Evolutionary conservation across 2,113 vertebrate genomes (phyloP).

Genomic region (Odocoileus hemionus): DNA sequence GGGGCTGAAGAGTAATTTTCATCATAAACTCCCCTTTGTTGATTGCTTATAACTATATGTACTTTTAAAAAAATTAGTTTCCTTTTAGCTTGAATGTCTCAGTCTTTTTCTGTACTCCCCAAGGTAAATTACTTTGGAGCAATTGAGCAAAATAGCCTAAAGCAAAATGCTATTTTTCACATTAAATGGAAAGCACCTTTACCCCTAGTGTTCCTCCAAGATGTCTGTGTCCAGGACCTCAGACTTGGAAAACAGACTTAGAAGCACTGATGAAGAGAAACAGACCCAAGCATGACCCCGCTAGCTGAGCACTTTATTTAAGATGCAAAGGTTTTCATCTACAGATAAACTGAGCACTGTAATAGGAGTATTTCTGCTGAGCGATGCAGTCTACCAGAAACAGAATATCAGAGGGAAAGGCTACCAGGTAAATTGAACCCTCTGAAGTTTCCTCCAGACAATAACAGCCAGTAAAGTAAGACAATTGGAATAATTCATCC

Average conservation of each 20-base stretch:
- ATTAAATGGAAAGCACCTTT: conserved; percentile 10
- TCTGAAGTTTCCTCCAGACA: conserved; percentile 4
- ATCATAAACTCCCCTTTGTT: conserved; percentile 8
- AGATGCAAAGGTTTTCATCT: conserved; percentile 47
- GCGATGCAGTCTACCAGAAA: conserved; percentile 29
- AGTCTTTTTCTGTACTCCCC: not conserved
- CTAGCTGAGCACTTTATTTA: conserved; percentile 45
- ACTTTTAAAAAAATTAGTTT: not conserved
- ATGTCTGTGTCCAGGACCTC: not conserved
- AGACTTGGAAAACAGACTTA: conserved; percentile 28
- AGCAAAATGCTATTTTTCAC: conserved; percentile 34
- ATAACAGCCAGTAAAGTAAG: not conserved
- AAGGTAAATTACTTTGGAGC: conserved; percentile 27
- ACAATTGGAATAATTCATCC: conserved; percentile 33
- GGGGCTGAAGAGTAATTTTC: conserved; percentile 11
- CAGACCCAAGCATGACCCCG: conserved; percentile 28
- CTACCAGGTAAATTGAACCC: conserved; percentile 34
- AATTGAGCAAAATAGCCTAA: conserved; percentile 1
- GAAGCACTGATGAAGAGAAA: conserved; percentile 19
- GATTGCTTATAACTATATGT: conserved; percentile 32
- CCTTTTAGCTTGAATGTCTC: not conserved
- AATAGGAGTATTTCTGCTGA: conserved; percentile 25
- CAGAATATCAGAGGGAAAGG: conserved; percentile 23
- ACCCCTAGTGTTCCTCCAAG: not conserved
- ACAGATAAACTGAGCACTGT: conserved; percentile 47